phyloP scores from a whole-genome alignment of 2,888 invertebrate genomes.

The Euphydryas editha region DNA sequence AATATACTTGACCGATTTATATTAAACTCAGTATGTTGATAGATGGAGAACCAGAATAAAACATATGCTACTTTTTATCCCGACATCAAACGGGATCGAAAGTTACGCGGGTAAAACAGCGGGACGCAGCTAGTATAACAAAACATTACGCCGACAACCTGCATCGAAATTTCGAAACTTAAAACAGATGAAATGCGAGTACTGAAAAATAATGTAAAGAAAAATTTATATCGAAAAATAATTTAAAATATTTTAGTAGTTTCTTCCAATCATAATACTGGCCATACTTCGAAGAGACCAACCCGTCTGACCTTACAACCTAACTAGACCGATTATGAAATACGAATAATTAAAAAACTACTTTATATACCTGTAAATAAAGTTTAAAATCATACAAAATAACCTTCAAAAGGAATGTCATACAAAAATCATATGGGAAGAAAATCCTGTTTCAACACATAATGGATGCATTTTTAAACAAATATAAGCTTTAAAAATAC shows the following conservation, averaged over 20 bases:
- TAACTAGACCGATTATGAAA: slow-evolving; percentile 61
- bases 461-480: slow-evolving; percentile 32
- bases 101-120: too few relatives aligned
- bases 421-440: slow-evolving; percentile 80
- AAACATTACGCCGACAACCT: too few relatives aligned
- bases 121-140: too few relatives aligned
- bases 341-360: slow-evolving; percentile 42
- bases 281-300: slow-evolving; percentile 51
- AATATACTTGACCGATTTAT: too few relatives aligned
- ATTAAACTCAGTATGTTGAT: too few relatives aligned
- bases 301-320: slow-evolving; percentile 58
- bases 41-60: too few relatives aligned
- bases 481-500: slow-evolving; percentile 37
- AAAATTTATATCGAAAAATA: too few relatives aligned
- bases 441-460: slow-evolving; percentile 70
- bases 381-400: slow-evolving; percentile 42
- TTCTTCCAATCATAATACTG: slow-evolving; percentile 47
- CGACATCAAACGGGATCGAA: too few relatives aligned
- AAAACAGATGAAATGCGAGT: too few relatives aligned
- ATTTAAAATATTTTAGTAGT: slow-evolving; percentile 41
- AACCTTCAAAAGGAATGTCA: slow-evolving; percentile 64
- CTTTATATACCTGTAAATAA: slow-evolving; percentile 33
- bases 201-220: too few relatives aligned
- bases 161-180: too few relatives aligned
- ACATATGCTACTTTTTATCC: too few relatives aligned